phyloP scores from a whole-genome alignment of 2,888 invertebrate species.

The Ophraella communa region DNA sequence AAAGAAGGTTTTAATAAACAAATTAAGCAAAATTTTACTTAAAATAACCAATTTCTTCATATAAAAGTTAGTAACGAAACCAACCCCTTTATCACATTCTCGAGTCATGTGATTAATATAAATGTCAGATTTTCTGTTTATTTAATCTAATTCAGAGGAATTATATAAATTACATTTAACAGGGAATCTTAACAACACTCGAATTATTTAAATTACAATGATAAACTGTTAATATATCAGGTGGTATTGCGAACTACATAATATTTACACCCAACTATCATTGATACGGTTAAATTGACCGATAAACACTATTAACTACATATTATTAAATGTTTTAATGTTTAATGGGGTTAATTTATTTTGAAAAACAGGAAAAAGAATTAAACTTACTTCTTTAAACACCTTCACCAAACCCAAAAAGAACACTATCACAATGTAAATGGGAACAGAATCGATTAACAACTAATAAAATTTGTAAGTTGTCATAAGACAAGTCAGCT shows the following conservation, averaged over 20 bases:
- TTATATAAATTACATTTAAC: not conserved
- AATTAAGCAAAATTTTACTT: no score
- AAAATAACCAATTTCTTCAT: not conserved
- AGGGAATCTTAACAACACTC: not conserved
- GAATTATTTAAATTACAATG: not conserved
- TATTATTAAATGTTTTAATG: not conserved
- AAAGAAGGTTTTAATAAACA: not conserved
- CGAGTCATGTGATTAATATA: not conserved
- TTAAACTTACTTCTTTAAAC: constrained; percentile 46
- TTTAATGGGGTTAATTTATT: not conserved
- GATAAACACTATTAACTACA: not conserved
- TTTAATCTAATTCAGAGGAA: not conserved
- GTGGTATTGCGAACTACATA: not conserved
- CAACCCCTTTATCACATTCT: not conserved
- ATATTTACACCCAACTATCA: not conserved
- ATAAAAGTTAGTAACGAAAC: not conserved
- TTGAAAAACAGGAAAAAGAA: constrained; percentile 10
- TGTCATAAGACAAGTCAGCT: constrained; percentile 59
- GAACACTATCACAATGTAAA: constrained; percentile 46
- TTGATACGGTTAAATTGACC: not conserved
- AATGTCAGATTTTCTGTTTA: not conserved
- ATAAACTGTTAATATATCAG: not conserved
- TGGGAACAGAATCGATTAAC: constrained; percentile 24
- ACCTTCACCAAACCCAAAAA: constrained; percentile 53
- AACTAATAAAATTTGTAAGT: constrained; percentile 38